Evolutionary conservation across 2,888 invertebrate genomes (phyloP), one percentile per base, ranked within the genome.

Genomic region (Pyrrhia umbra): DNA sequence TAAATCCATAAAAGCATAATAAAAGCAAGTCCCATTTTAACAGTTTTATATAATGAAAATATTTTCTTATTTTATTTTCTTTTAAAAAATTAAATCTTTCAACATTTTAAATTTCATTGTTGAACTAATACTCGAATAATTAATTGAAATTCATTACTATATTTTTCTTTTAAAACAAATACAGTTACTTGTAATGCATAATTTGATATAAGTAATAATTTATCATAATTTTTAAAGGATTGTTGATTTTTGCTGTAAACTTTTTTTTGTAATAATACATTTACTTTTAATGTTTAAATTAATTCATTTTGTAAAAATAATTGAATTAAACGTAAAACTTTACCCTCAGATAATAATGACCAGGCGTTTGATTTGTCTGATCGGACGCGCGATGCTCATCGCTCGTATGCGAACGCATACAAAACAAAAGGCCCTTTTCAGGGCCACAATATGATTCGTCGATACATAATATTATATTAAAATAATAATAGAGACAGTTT

Each of bases 111-210:
- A n/a, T n/a, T 34, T 34, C 34, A 34, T 34, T n/a, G 34, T 34
- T 34, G 13, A 34, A 13, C 23, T 23, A n/a, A n/a, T 34, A n/a
- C n/a, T 3, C 13, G n/a, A 34, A n/a, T n/a, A n/a, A n/a, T 59
- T 42, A 16, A 20, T 42, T 69, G 21, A 15, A 60, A 42, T 40
- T 15, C 2, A 34, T 47, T 47, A 16, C 37, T 18, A 20, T 37
- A 16, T 45, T 21, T 37, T 23, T 23, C 8, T 68, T 25, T 40
- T 8, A 68, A 60, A 40, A 20, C 0, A 42, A 60, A 20, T 61
- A 69, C 61, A 34, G 25, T 25, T 13, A 34, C 46, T 20, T 20
- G 15, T 60, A n/a, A 40, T 16, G 30, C 15, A 34, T 66, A 42
- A 27, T 45, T 43, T 27, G 8, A n/a, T 59, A 23, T 45, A 16